Conservation (phyloP, 2,797 vertebrate species). For the Oophaga sylvatica region DNA sequence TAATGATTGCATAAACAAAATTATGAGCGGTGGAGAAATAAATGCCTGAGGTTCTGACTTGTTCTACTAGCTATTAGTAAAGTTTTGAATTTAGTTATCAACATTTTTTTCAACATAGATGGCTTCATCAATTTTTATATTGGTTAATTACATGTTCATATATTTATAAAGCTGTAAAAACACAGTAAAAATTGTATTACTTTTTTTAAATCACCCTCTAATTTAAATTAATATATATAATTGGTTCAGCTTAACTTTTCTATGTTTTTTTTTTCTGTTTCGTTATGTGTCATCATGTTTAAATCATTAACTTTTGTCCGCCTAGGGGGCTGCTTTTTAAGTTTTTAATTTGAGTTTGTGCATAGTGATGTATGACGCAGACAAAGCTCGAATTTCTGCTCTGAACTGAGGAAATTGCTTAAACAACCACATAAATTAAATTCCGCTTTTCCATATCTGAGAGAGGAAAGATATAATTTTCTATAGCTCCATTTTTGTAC, state of each 20-base stretch:
- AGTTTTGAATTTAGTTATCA: constrained; percentile 11
- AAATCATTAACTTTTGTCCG: constrained; percentile 18
- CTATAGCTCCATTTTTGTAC: constrained; percentile 14
- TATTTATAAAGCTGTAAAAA: constrained; percentile 29
- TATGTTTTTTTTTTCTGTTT: constrained; percentile 19
- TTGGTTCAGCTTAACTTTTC: constrained; percentile 31
- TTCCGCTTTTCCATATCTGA: constrained; percentile 34
- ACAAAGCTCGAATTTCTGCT: neutral
- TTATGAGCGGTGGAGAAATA: constrained; percentile 24
- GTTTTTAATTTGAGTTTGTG: constrained; percentile 11
- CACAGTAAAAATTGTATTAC: constrained; percentile 31
- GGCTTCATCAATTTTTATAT: constrained; percentile 32
- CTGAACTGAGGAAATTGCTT: constrained; percentile 11
- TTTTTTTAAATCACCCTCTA: constrained; percentile 14
- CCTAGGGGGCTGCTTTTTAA: constrained; percentile 15
- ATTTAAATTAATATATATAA: constrained; percentile 50
- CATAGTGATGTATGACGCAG: constrained; percentile 11
- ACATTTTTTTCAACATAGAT: constrained; percentile 4
- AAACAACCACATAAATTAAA: constrained; percentile 47
- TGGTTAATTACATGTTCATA: constrained; percentile 14
- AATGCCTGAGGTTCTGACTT: constrained; percentile 36
- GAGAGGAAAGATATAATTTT: constrained; percentile 43
- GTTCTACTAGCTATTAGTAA: constrained; percentile 15
- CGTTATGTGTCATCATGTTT: constrained; percentile 23
- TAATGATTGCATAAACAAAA: constrained; percentile 52